phyloP scores from a whole-genome alignment of 2,113 vertebrate species.

The Petrocephalus microphthalmus region DNA sequence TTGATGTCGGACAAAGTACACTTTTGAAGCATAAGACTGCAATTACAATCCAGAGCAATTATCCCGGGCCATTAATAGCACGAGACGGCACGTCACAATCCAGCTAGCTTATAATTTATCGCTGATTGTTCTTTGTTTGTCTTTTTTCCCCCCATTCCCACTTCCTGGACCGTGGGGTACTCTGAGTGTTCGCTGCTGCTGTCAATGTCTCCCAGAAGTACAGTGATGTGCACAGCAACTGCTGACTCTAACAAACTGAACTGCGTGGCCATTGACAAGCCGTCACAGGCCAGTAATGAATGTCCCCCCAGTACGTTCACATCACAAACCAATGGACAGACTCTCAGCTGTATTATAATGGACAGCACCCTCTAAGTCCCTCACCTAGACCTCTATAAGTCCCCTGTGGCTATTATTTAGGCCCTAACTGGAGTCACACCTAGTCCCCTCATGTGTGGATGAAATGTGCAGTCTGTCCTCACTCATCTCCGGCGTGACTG shows the following conservation, averaged over 20 bases:
- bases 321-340: slow-evolving; percentile 66
- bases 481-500: neutral
- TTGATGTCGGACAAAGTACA: slow-evolving; percentile 76
- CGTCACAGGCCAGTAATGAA: slow-evolving; percentile 81
- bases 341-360: slow-evolving; percentile 69
- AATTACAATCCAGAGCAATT: slow-evolving; percentile 92
- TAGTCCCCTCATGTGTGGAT: neutral
- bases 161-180: slow-evolving; percentile 78
- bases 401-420: neutral
- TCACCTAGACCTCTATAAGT: neutral
- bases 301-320: slow-evolving; percentile 68
- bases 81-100: slow-evolving; percentile 89
- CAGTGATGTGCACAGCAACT: slow-evolving; percentile 83
- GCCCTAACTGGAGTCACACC: neutral
- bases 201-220: slow-evolving; percentile 87
- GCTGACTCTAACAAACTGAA: slow-evolving; percentile 84
- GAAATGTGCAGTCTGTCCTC: neutral
- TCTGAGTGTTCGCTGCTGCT: slow-evolving; percentile 91
- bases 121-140: slow-evolving; percentile 59
- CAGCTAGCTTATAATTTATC: slow-evolving; percentile 88
- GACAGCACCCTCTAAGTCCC: neutral
- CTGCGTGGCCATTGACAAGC: slow-evolving; percentile 83
- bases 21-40: slow-evolving; percentile 78
- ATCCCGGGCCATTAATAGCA: slow-evolving; percentile 92
- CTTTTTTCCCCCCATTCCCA: slow-evolving; percentile 20